phyloP scores from a whole-genome alignment of 1,140 invertebrate genomes.

The Episyrphus balteatus region DNA sequence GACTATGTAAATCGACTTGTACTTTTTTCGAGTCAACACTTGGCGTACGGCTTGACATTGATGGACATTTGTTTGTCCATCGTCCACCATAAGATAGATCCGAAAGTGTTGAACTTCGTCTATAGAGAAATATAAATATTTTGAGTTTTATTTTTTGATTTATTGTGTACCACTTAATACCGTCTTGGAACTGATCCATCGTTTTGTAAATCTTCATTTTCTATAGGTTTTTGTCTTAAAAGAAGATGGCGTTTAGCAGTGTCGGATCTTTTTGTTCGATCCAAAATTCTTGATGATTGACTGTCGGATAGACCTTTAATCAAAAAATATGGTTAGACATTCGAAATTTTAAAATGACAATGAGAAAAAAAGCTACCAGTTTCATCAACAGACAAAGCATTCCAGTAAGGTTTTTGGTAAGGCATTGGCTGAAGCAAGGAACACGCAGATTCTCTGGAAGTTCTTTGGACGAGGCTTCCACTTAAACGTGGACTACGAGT shows the following conservation, averaged over 20 bases:
- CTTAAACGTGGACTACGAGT: slow-evolving; percentile 20
- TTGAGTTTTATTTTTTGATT: neutral
- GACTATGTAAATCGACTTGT: slow-evolving; percentile 33
- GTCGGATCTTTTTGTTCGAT: slow-evolving; percentile 42
- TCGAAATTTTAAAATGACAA: neutral
- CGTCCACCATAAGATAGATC: slow-evolving; percentile 34
- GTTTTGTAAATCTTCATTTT: slow-evolving; percentile 43
- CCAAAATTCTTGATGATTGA: slow-evolving; percentile 29
- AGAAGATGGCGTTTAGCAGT: slow-evolving; percentile 62
- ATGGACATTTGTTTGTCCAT: slow-evolving; percentile 30
- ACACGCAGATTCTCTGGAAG: slow-evolving; percentile 22
- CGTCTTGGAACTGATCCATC: neutral
- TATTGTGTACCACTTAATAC: neutral
- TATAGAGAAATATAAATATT: neutral
- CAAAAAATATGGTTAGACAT: slow-evolving; percentile 42
- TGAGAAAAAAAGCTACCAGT: slow-evolving; percentile 29
- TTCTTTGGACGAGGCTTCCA: slow-evolving; percentile 26
- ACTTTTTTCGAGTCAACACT: slow-evolving; percentile 32
- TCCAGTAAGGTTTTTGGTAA: slow-evolving; percentile 39
- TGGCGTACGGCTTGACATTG: slow-evolving; percentile 29
- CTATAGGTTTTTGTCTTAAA: slow-evolving; percentile 59
- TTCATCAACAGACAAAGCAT: slow-evolving; percentile 59
- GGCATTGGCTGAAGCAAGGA: slow-evolving; percentile 22
- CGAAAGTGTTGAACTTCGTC: slow-evolving; percentile 32
- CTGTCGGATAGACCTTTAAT: slow-evolving; percentile 58